These are phyloP conservation scores for Wasmannia auropunctata DNA, from an alignment of 1,140 invertebrate genomes.

Conservation along the genomic window DNA sequence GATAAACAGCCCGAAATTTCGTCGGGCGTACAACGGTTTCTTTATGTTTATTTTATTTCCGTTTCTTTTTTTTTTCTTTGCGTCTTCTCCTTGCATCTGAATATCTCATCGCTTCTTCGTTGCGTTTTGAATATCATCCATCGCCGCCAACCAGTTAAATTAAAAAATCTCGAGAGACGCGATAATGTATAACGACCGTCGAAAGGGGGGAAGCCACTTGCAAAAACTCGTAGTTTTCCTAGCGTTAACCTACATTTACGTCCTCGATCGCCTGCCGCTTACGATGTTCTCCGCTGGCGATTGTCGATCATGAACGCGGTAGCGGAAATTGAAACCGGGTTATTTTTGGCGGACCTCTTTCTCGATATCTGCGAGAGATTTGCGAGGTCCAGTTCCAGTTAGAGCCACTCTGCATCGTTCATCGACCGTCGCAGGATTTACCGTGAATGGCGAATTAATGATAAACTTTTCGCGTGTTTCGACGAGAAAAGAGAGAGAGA, in stretches of 20 bases:
- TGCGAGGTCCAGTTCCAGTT: background rate
- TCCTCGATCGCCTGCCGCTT: constrained; percentile 22
- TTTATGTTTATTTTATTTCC: background rate
- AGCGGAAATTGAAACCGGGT: constrained; percentile 49
- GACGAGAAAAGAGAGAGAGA: background rate
- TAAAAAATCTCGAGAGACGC: background rate
- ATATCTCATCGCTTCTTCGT: background rate
- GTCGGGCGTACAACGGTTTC: background rate
- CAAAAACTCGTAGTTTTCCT: constrained; percentile 47
- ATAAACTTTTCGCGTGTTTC: background rate
- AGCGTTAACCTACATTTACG: constrained; percentile 45
- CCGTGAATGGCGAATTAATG: background rate
- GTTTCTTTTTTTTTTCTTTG: background rate
- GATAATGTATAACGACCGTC: background rate
- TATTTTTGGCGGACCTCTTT: constrained; percentile 41
- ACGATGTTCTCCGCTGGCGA: constrained; percentile 18
- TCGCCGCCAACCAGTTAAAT: background rate
- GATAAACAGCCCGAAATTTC: background rate
- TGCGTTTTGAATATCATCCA: background rate
- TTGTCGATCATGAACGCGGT: constrained; percentile 23
- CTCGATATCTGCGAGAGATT: background rate
- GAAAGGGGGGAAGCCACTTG: background rate
- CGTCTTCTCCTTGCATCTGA: too few species aligned
- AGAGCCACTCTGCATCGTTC: background rate
- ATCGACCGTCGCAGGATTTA: background rate